Base-by-base conservation (phyloP, 2,888 invertebrate genomes). In the Eledone cirrhosa region DNA sequence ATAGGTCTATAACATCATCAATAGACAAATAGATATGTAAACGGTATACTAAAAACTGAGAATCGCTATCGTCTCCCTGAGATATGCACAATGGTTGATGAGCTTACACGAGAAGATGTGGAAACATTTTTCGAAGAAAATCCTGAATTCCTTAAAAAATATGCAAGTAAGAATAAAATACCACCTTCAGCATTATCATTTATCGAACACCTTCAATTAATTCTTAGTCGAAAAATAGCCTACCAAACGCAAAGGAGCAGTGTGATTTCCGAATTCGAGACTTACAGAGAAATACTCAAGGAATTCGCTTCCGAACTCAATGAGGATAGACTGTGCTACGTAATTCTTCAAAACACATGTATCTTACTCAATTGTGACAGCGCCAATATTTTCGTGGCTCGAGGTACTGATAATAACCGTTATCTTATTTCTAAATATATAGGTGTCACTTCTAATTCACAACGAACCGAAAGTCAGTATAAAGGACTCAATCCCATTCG, bases 301-400 rank as follows among this genome's bases (percentile, higher is more conserved):
- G 98, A 98, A 91, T 96, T 98, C 82, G 96, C 97, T 84, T 97
- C 97, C 91, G 98, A 98, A 91, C 91, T 98, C 89, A 97, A 98
- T 90, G 97, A 98, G 86, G 96, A 97, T 91, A 94, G 96, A 22
- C 93, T 98, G 78, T 98, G 97, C 90, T 97, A 98, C 92, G 98
- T 98, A 93, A 98, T 98, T 88, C 93, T 98, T 81, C 96, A 96
- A 82, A 98, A 98, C 92, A 97, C 98, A 22, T 95, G 96, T 81
- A 92, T 97, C 83, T 93, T 98, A 83, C 97, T 97, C 29, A 94
- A 95, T 85, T 97, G 97, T 41, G 97, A 98, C 91, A 80, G 90
- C 4, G 97, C 97, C 75, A 97, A 96, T 86, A 92, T 98, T 83
- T 98, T 98, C 91, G 92, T 98, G 85, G 96, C 96, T 0, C 94